Conservation (phyloP, 2,113 vertebrate genomes). For the Odocoileus hemionus region DNA sequence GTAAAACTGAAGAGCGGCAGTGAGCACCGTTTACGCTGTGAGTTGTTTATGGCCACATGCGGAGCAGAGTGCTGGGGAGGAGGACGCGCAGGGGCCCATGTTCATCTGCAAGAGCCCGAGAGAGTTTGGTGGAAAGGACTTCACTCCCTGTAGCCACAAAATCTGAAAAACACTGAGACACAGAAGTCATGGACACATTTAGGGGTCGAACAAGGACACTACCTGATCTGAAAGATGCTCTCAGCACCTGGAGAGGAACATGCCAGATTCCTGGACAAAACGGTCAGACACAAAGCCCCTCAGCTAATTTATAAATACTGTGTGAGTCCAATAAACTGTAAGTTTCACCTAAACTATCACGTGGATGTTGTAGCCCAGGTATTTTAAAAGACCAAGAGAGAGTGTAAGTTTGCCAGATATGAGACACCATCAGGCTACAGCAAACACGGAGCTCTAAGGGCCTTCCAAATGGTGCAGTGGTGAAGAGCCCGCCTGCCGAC, state of each 20-base stretch:
- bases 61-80: accelerated
- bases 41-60: accelerated
- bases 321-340: not conserved
- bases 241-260: not conserved
- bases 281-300: accelerated
- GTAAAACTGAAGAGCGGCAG: not conserved
- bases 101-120: accelerated
- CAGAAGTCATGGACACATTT: accelerated
- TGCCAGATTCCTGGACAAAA: not conserved
- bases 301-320: not conserved
- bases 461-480: accelerated
- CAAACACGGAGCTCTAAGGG: not conserved
- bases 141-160: accelerated
- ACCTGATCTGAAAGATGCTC: not conserved
- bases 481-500: accelerated
- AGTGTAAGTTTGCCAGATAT: not conserved
- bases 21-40: accelerated
- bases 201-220: not conserved
- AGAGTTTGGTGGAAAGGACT: accelerated
- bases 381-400: not conserved
- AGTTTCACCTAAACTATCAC: too few relatives aligned
- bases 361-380: accelerated
- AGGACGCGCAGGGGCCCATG: accelerated
- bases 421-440: accelerated
- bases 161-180: not conserved